These are phyloP conservation scores for Menidia menidia DNA, from an alignment of 2,797 vertebrate genomes.

Conservation along the genomic window DNA sequence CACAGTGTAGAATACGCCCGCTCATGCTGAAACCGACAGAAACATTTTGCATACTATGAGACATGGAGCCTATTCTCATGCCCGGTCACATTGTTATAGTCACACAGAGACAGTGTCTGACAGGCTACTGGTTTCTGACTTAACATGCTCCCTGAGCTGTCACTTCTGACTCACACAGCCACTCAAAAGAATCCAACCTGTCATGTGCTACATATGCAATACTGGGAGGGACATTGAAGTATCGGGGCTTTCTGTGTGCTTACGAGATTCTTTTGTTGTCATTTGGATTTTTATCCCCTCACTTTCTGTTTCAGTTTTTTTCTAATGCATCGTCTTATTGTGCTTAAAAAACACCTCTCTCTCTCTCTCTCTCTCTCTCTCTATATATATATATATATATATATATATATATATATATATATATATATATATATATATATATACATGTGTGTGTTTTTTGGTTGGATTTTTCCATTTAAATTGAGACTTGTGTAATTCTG, in stretches of 20 bases:
- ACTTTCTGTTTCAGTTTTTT: too few relatives aligned
- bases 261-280: background rate
- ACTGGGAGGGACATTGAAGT: slow-evolving; percentile 13
- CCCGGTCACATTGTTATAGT: slow-evolving; percentile 39
- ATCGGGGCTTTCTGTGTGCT: slow-evolving; percentile 5
- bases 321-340: too few relatives aligned
- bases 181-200: slow-evolving; percentile 19
- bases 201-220: slow-evolving; percentile 24
- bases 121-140: slow-evolving; percentile 53
- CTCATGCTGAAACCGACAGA: slow-evolving; percentile 41
- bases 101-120: slow-evolving; percentile 42
- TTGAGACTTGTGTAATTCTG: background rate
- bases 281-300: too few relatives aligned
- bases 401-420: too few relatives aligned
- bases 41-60: slow-evolving; percentile 33
- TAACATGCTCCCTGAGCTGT: slow-evolving; percentile 56
- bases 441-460: too few relatives aligned
- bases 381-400: too few relatives aligned
- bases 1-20: slow-evolving; percentile 19
- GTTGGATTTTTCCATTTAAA: too few relatives aligned
- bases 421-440: too few relatives aligned
- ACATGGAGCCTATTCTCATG: slow-evolving; percentile 38
- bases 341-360: too few relatives aligned
- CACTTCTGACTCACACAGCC: slow-evolving; percentile 52
- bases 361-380: too few relatives aligned